Evolutionary conservation across 1,140 invertebrate genomes (phyloP).

Genomic region (Drosophila nannoptera): DNA sequence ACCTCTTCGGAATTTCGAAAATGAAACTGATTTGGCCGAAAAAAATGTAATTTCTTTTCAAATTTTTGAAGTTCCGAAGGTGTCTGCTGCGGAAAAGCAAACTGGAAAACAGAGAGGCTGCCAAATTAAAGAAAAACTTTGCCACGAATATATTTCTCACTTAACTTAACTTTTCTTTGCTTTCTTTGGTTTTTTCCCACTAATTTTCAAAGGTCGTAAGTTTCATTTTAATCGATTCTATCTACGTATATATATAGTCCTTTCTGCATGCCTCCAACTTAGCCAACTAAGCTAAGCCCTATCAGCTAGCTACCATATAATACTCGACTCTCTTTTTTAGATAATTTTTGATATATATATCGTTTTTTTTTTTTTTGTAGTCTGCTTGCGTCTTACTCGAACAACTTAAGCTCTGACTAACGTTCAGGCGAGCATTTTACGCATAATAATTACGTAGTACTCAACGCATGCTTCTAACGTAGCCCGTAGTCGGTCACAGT

Average conservation of each 20-base stretch:
- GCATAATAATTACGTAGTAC: background rate
- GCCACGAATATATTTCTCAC: background rate
- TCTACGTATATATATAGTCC: background rate
- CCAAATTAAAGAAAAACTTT: background rate
- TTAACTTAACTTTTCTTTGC: background rate
- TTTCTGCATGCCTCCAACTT: constrained; percentile 29
- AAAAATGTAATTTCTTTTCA: no score
- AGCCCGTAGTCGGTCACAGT: constrained; percentile 27
- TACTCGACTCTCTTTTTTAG: constrained; percentile 1
- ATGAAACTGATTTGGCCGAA: no score
- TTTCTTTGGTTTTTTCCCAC: background rate
- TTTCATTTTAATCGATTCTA: constrained; percentile 3
- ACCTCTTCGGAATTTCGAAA: no score
- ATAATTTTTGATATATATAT: constrained; percentile 15
- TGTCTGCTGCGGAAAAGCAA: background rate
- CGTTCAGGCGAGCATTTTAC: constrained; percentile 9
- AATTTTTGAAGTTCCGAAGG: no score
- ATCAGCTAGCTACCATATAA: background rate
- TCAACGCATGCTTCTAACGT: constrained; percentile 37
- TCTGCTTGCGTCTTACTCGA: constrained; percentile 29
- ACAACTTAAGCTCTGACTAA: constrained; percentile 14
- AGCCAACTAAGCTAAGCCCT: background rate
- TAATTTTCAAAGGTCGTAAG: background rate
- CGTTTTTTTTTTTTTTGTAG: constrained; percentile 38
- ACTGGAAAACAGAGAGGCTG: constrained; percentile 31